These are phyloP conservation scores for Trididemnum miniatum DNA, from an alignment of 23 tunicate genomes.

Conservation along the genomic window DNA sequence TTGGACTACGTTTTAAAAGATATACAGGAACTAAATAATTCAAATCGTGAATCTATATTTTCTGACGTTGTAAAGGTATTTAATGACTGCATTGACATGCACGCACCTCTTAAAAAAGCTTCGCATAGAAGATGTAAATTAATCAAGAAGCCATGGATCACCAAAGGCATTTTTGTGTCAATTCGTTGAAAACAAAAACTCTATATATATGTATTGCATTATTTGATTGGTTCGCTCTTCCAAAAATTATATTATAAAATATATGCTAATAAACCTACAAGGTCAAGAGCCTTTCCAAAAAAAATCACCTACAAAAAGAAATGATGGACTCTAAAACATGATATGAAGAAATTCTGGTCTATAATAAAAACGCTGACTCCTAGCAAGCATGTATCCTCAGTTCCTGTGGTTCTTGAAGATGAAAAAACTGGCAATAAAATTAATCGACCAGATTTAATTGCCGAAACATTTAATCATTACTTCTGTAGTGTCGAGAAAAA, in stretches of 20 bases:
- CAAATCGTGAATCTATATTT: not conserved
- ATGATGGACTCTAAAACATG: not conserved
- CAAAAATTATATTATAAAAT: not conserved
- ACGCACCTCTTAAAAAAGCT: not conserved
- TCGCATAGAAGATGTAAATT: not conserved
- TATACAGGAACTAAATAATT: not conserved
- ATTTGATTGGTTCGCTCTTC: not conserved
- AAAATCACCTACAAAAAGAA: not conserved
- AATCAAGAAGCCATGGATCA: not conserved
- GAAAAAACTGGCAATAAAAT: no score
- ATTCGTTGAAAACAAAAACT: not conserved
- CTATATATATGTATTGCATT: not conserved
- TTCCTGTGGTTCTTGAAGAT: no score
- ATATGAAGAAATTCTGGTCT: not conserved
- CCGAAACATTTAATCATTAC: no score
- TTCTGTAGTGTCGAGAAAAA: no score
- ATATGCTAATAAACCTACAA: not conserved
- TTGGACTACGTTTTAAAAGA: not conserved
- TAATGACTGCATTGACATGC: not conserved
- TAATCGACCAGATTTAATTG: no score
- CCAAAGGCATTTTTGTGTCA: not conserved
- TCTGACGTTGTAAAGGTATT: not conserved
- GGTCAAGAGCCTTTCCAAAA: not conserved
- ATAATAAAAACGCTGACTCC: not conserved
- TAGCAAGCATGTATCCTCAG: no score